Percentiles rank a stretch among this genome's conserved stretches.
Evolutionary conservation across 2,113 vertebrate genomes (phyloP).

Genomic region (Cyanistes caeruleus): DNA sequence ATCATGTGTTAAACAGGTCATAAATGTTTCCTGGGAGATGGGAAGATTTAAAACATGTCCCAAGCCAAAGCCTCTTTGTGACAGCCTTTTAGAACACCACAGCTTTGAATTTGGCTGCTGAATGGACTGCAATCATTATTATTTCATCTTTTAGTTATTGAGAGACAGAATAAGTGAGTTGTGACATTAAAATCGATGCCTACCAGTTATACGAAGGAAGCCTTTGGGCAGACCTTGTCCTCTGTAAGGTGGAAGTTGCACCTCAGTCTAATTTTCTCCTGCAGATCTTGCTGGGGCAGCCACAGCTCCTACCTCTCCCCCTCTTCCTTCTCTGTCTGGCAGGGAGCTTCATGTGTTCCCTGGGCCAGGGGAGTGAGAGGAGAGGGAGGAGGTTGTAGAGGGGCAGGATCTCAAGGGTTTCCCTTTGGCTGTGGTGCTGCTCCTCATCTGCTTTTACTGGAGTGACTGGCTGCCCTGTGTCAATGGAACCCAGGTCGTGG

Average conservation of each 20-base stretch:
- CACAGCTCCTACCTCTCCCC: accelerated
- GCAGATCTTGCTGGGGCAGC: not conserved
- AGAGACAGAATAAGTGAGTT: not conserved
- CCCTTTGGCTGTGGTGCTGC: not conserved
- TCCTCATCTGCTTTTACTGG: not conserved
- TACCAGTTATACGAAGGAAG: not conserved
- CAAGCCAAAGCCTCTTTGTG: not conserved
- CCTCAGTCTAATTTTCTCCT: not conserved
- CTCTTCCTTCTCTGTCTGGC: not conserved
- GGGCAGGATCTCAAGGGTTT: not conserved
- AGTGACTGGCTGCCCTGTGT: not conserved
- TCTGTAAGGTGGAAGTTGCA: not conserved
- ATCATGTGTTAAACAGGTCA: not conserved
- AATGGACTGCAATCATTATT: not conserved
- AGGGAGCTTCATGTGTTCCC: not conserved
- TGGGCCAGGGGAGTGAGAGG: not conserved
- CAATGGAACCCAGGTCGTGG: accelerated
- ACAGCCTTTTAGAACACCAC: not conserved
- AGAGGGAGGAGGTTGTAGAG: not conserved
- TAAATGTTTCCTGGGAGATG: not conserved
- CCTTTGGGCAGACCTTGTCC: not conserved
- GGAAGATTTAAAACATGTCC: not conserved
- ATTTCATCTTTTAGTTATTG: not conserved
- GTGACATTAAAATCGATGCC: not conserved
- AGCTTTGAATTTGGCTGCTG: not conserved